These are phyloP conservation scores for Aphelenchoides besseyi DNA, from an alignment of 1,140 invertebrate species.

Conservation along the genomic window DNA sequence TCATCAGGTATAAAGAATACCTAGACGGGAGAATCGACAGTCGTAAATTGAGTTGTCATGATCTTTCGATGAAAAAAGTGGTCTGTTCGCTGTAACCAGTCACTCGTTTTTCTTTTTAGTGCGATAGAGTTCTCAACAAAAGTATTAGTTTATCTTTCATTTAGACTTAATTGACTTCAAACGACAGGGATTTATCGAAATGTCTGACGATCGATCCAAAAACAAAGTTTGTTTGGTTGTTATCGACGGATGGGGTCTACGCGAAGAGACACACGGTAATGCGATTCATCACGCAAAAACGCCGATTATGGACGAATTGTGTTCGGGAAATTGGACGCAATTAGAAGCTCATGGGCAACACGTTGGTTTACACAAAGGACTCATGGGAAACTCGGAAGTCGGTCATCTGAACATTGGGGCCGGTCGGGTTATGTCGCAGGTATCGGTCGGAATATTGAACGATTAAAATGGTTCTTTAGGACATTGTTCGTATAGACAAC, in stretches of 20 bases:
- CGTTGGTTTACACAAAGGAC: conserved; percentile 65
- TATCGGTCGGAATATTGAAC: conserved; percentile 14
- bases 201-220: conserved; percentile 28
- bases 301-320: conserved; percentile 64
- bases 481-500: conserved; percentile 66
- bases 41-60: too few relatives aligned
- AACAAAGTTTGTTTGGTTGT: conserved; percentile 65
- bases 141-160: too few relatives aligned
- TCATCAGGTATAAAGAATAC: too few relatives aligned
- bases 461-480: conserved; percentile 48
- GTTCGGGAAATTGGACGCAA: conserved; percentile 63
- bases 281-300: conserved; percentile 64
- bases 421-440: conserved; percentile 67
- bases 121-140: too few relatives aligned
- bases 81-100: too few relatives aligned
- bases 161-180: too few relatives aligned
- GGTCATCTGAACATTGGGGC: conserved; percentile 67
- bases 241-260: conserved; percentile 66
- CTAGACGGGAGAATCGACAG: too few relatives aligned
- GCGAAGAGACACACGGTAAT: conserved; percentile 63
- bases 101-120: too few relatives aligned
- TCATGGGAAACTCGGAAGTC: conserved; percentile 68
- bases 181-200: neutral
- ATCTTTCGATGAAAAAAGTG: too few relatives aligned
- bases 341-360: conserved; percentile 66